phyloP scores from a whole-genome alignment of 2,888 invertebrate species.

The Agapostemon virescens region DNA sequence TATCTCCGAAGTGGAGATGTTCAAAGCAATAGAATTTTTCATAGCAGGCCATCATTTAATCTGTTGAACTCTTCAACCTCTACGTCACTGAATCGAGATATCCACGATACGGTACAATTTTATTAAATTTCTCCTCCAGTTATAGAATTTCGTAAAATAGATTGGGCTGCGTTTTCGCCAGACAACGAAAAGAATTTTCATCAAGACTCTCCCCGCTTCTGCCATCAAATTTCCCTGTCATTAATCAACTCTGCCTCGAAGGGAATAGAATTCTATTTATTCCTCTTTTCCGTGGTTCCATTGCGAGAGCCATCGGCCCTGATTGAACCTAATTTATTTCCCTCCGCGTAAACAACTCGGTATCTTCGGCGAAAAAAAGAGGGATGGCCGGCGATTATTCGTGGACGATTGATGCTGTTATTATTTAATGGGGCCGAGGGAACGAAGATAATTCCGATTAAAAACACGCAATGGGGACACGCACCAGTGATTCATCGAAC shows the following conservation, averaged over 20 bases:
- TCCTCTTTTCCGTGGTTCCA: conserved; percentile 19
- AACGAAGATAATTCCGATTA: neutral
- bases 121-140: neutral
- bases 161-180: neutral
- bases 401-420: neutral
- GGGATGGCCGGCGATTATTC: neutral
- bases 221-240: neutral
- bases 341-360: conserved; percentile 22
- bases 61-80: neutral
- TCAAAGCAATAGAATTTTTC: neutral
- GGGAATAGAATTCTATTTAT: conserved; percentile 31
- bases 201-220: neutral
- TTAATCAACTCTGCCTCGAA: conserved; percentile 30
- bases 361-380: neutral
- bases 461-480: neutral
- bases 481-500: neutral
- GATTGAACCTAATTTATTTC: conserved; percentile 45
- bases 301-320: conserved; percentile 20
- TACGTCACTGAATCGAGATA: neutral
- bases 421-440: neutral
- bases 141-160: neutral
- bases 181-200: neutral
- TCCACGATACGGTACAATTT: neutral
- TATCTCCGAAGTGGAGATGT: neutral
- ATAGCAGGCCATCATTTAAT: neutral